Base-by-base conservation (phyloP, 2,888 invertebrate genomes). In the Ormyrus labotus region DNA sequence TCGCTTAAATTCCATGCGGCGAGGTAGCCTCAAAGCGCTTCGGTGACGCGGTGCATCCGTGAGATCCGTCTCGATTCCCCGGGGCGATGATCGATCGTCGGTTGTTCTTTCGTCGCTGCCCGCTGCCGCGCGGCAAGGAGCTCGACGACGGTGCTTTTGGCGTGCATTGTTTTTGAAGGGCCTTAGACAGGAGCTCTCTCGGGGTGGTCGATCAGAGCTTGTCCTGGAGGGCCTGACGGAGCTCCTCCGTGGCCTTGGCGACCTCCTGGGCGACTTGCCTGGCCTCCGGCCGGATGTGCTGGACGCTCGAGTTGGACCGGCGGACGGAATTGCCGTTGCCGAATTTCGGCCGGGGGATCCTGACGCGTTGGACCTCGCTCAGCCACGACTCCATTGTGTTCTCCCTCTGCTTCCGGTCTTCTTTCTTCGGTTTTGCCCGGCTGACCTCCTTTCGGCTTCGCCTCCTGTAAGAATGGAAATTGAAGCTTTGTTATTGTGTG, bases 291-390 rank as follows among this genome's bases (percentile, higher is more conserved):
- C 92, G 91, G 83, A 91, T 92, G 87, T 94, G 80, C 92, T 94
- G 78, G 93, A 94, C 87, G 92, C 89, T 86, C 88, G 91, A 87
- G 89, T 92, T 88, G 89, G 92, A 87, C 89, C 92, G 84, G 85
- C 90, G 85, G 80, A 90, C 89, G n/a, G 90, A 88, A 83, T 89
- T 90, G 34, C 92, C 93, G 85, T 92, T 93, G 70, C 94, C 94
- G 88, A 96, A 96, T 92, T 96, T 96, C 6, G 96, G 96, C 84
- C 96, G 93, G 48, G 96, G 96, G 86, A 96, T 96, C 85, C 95
- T 93, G 83, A 96, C 94, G 85, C 95, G 94, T 90, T 96, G 96
- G 68, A 96, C 95, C 90, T 96, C 96, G 84, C 94, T 94, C 87
- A 96, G 91, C 96, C 96, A 96, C 85, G 95, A 95, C 89, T 96